Conservation (phyloP, 2,113 vertebrate genomes). For the Larimichthys crocea region DNA sequence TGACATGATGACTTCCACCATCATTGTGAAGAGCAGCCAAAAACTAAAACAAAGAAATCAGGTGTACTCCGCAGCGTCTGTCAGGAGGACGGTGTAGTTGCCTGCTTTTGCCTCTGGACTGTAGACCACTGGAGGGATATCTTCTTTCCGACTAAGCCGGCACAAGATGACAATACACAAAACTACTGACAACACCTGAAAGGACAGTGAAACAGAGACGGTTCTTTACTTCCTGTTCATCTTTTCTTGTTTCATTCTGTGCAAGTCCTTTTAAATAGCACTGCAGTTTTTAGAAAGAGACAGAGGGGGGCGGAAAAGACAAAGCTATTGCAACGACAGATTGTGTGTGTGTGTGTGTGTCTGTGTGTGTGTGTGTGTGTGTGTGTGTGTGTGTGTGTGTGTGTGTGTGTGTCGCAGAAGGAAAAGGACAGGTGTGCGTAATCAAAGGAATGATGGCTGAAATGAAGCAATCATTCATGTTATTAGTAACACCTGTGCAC, state of each 20-base stretch:
- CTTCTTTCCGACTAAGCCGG: conserved; percentile 46
- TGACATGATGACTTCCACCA: background rate
- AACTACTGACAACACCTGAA: conserved; percentile 38
- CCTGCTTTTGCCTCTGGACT: conserved; percentile 64
- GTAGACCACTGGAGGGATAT: conserved; percentile 54
- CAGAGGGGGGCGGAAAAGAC: conserved; percentile 16
- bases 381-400: no score
- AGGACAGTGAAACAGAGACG: background rate
- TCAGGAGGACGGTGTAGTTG: conserved; percentile 50
- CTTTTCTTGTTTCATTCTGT: background rate
- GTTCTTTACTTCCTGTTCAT: background rate
- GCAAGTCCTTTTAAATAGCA: background rate
- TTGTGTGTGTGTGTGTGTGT: background rate
- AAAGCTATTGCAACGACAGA: background rate
- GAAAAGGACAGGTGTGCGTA: no score
- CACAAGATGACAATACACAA: conserved; percentile 55
- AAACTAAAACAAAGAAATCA: background rate
- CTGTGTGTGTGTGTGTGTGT: no score
- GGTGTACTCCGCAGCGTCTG: conserved; percentile 20
- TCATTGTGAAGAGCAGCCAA: background rate
- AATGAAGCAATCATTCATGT: no score
- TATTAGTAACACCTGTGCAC: no score
- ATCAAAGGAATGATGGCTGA: no score
- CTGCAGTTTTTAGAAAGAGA: conserved; percentile 8
- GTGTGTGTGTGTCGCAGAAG: no score